Base-by-base conservation (phyloP, 2,113 vertebrate genomes). In the Petaurus breviceps region DNA sequence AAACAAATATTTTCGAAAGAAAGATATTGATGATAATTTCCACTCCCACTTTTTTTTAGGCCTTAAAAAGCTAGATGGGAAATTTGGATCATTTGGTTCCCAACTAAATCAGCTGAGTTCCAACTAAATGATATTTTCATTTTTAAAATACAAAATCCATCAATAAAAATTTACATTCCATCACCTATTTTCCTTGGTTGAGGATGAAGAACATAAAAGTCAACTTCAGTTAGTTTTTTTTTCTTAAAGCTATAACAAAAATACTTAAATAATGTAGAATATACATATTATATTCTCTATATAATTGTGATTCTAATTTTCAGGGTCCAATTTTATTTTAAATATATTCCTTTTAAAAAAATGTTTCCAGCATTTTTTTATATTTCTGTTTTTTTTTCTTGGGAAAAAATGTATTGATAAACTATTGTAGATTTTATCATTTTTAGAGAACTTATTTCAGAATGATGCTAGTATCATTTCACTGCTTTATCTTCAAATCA, bases 121-220 rank as follows among this genome's bases (percentile, higher is more conserved):
- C 6, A 94, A 26, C 1, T 54, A 90, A n/a, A 0, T 90, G n/a
- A 91, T 89, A 0, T 68, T 96, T 97, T 96, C 26, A 91, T 97
- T 97, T 25, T 93, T 0, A 89, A 96, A 91, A 0, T 90, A 19
- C 0, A 96, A 94, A 94, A 92, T 0, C 9, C 94, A 50, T 93
- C 96, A 93, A 84, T 50, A 84, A 49, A 96, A 97, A 97, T 93
- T 46, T 90, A 97, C 91, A 90, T 16, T 89, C 95, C 0, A 47
- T 51, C 53, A 84, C n/a, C 4, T 68, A 90, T 84, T 96, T 97
- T 91, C 26, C 10, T 31, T 91, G 54, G 8, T 37, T 89, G 50
- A 93, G 46, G 16, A 16, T 46, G 93, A 95, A 43, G 8, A 46
- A 3, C 93, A 51, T 94, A 91, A 90, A 93, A 89, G 91, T 16